These are phyloP conservation scores for Drosophila merina DNA, from an alignment of 2,888 invertebrate species.

Conservation along the genomic window DNA sequence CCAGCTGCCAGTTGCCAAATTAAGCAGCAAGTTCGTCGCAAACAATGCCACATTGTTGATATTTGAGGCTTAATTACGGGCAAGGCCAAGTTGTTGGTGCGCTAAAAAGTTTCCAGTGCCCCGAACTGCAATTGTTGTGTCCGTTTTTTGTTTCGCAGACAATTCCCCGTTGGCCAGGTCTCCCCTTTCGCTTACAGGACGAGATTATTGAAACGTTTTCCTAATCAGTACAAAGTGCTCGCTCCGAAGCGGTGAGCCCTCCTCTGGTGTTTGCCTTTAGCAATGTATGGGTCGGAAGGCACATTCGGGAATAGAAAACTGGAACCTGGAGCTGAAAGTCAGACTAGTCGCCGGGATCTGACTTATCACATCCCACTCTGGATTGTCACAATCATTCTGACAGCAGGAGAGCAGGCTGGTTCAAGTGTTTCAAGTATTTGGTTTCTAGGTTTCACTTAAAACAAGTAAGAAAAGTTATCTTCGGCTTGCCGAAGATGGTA, in stretches of 20 bases:
- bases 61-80: conserved; percentile 65
- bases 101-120: conserved; percentile 57
- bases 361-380: conserved; percentile 15
- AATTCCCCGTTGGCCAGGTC: conserved; percentile 12
- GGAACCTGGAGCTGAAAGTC: conserved; percentile 24
- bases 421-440: conserved; percentile 37
- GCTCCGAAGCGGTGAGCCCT: conserved; percentile 11
- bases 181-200: conserved; percentile 1
- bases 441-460: background rate
- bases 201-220: conserved; percentile 68
- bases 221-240: conserved; percentile 72
- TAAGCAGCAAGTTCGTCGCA: conserved; percentile 48
- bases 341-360: background rate
- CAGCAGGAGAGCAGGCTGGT: conserved; percentile 49
- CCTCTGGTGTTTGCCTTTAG: conserved; percentile 42
- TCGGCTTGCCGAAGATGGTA: no score
- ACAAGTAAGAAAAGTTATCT: no score
- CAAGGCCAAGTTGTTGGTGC: conserved; percentile 48
- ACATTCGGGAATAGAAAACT: conserved; percentile 36
- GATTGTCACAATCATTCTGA: conserved; percentile 64
- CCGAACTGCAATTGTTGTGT: conserved; percentile 58
- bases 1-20: conserved; percentile 59
- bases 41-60: conserved; percentile 67
- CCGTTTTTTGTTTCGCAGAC: conserved; percentile 46
- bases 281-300: conserved; percentile 52